Evolutionary conservation across 2,888 invertebrate genomes (phyloP).

Genomic region (Aradus depressus): DNA sequence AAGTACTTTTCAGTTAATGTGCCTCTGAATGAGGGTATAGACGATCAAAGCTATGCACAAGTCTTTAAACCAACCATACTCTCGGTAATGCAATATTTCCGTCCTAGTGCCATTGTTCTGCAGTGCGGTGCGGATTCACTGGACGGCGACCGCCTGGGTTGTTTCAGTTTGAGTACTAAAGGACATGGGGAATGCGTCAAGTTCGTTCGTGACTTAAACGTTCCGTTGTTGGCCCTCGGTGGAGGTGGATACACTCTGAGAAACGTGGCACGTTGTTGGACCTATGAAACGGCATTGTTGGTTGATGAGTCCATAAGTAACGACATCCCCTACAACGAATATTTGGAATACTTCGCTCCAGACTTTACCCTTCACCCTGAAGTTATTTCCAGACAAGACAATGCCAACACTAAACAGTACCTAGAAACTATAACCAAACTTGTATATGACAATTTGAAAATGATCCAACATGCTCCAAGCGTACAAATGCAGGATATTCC

Average conservation of each 20-base stretch:
- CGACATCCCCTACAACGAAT: constrained; percentile 91
- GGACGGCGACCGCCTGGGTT: constrained; percentile 87
- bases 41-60: constrained; percentile 78
- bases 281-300: constrained; percentile 90
- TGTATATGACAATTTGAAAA: constrained; percentile 84
- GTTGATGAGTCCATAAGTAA: constrained; percentile 87
- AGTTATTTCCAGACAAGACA: constrained; percentile 71
- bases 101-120: constrained; percentile 90
- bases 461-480: constrained; percentile 85
- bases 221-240: constrained; percentile 83
- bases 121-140: constrained; percentile 98
- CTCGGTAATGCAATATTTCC: constrained; percentile 89
- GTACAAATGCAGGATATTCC: constrained; percentile 97
- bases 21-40: constrained; percentile 93
- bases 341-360: constrained; percentile 92
- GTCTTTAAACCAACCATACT: constrained; percentile 89
- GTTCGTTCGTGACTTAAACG: constrained; percentile 81
- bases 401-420: constrained; percentile 92
- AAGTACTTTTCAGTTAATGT: constrained; percentile 96
- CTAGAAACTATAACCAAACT: constrained; percentile 76
- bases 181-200: constrained; percentile 97
- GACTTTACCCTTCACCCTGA: constrained; percentile 94
- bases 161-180: constrained; percentile 86
- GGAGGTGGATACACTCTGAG: constrained; percentile 76
- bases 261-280: constrained; percentile 98